A percentile compares a stretch with the other conserved stretches of the same genome.
phyloP scores from a whole-genome alignment of 2,888 invertebrate genomes.

The Aleiodes alternator region DNA sequence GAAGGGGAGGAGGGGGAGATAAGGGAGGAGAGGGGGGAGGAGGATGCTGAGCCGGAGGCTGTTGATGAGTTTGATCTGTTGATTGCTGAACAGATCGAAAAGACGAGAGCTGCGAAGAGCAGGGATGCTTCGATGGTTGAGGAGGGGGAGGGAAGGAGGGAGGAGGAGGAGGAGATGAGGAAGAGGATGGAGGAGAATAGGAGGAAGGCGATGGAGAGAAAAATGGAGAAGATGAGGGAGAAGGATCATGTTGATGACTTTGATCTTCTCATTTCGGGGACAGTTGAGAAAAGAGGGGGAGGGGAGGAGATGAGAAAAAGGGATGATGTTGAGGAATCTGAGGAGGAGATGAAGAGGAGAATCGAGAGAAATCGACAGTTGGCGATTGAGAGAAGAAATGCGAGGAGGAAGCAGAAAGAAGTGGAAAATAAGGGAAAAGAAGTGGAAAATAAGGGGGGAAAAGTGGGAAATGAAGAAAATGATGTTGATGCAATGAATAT shows the following conservation, averaged over 20 bases:
- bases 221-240: slow-evolving; percentile 58
- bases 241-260: slow-evolving; percentile 79
- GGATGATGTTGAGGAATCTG: slow-evolving; percentile 28
- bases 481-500: not conserved
- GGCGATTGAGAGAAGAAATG: slow-evolving; percentile 79
- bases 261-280: slow-evolving; percentile 78
- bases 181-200: slow-evolving; percentile 80
- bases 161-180: slow-evolving; percentile 24
- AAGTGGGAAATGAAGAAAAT: no score
- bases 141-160: slow-evolving; percentile 11
- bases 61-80: slow-evolving; percentile 82
- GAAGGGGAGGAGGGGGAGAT: slow-evolving; percentile 74
- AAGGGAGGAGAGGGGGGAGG: slow-evolving; percentile 67
- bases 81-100: slow-evolving; percentile 81
- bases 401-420: slow-evolving; percentile 19
- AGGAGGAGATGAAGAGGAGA: slow-evolving; percentile 36
- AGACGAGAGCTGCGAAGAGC: slow-evolving; percentile 58
- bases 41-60: slow-evolving; percentile 60
- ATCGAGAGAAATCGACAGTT: slow-evolving; percentile 81
- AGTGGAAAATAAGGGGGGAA: not conserved
- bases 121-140: no score
- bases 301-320: slow-evolving; percentile 67
- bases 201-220: slow-evolving; percentile 80
- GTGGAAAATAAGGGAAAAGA: slow-evolving; percentile 16
- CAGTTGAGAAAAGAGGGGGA: slow-evolving; percentile 59